phyloP scores from a whole-genome alignment of 35 echinoderm and acorn worm species.

The Stichopus chloronotus region DNA sequence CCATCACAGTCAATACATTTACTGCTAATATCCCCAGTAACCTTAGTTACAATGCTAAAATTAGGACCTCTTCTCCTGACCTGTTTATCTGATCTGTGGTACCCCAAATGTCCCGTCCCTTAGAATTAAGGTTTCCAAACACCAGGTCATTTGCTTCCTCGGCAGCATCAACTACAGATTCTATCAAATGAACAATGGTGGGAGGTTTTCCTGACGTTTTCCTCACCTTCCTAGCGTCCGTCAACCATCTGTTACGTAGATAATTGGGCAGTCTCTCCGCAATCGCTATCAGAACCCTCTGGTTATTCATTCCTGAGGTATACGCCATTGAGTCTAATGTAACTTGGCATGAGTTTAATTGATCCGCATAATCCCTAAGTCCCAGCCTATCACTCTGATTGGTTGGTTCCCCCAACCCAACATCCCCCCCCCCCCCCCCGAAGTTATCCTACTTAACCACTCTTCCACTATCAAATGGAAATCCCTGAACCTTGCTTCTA shows the following conservation, averaged over 20 bases:
- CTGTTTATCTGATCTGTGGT: not conserved
- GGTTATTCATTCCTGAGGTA: constrained; percentile 1
- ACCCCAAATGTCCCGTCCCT: not conserved
- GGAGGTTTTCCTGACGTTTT: not conserved
- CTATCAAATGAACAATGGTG: not conserved
- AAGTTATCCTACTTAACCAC: constrained; percentile 49
- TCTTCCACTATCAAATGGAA: constrained; percentile 47
- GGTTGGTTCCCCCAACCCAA: too few species aligned
- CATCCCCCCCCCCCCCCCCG: too few species aligned
- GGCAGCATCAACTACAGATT: constrained; percentile 28
- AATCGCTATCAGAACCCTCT: not conserved
- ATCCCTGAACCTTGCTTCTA: constrained; percentile 56
- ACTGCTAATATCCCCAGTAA: not conserved
- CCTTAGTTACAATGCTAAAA: not conserved
- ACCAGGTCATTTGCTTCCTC: constrained; percentile 40
- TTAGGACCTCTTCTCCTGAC: not conserved
- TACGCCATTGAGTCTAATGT: constrained; percentile 32
- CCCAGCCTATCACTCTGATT: not conserved
- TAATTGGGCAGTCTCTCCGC: constrained; percentile 5
- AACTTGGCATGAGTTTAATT: not conserved
- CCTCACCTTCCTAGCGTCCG: not conserved
- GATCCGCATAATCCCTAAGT: constrained; percentile 36
- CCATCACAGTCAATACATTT: constrained; percentile 12
- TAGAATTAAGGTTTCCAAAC: constrained; percentile 16
- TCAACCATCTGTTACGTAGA: constrained; percentile 15